phyloP scores from a whole-genome alignment of 1,140 invertebrate species.

The Adoxophyes honmai region DNA sequence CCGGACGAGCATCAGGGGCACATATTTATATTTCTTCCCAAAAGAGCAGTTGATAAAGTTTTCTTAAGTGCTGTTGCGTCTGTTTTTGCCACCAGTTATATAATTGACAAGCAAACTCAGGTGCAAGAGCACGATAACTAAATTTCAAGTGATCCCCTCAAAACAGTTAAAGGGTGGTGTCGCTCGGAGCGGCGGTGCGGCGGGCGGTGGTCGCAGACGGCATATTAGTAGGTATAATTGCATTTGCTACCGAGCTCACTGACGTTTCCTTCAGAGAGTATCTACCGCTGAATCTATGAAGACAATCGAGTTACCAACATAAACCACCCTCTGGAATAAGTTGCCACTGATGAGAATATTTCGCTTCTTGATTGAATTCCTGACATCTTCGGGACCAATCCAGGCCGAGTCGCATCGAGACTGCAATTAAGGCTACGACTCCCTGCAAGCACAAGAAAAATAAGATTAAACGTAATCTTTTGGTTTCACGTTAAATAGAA shows the following conservation, averaged over 20 bases:
- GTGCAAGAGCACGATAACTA: slow-evolving; percentile 50
- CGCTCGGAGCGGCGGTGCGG: slow-evolving; percentile 34
- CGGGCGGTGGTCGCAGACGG: slow-evolving; percentile 59
- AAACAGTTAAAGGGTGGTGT: slow-evolving; percentile 62
- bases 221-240: slow-evolving; percentile 74
- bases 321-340: slow-evolving; percentile 68
- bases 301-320: slow-evolving; percentile 72
- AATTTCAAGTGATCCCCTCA: slow-evolving; percentile 51
- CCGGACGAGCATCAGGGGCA: background rate
- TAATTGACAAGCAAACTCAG: slow-evolving; percentile 34
- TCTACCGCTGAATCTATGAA: slow-evolving; percentile 61
- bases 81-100: background rate
- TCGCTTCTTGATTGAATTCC: slow-evolving; percentile 52
- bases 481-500: slow-evolving; percentile 32
- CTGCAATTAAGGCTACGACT: slow-evolving; percentile 6
- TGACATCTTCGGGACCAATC: slow-evolving; percentile 29
- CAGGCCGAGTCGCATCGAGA: background rate
- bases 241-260: slow-evolving; percentile 69
- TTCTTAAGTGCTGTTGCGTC: slow-evolving; percentile 2
- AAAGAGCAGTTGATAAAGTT: background rate
- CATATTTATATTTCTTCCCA: background rate
- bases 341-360: slow-evolving; percentile 64
- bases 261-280: slow-evolving; percentile 61
- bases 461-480: slow-evolving; percentile 4
- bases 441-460: slow-evolving; percentile 2